A percentile compares a stretch with the other conserved stretches of the same genome.
Conservation (phyloP, 2,888 invertebrate genomes). For the Cantharis nigra region DNA sequence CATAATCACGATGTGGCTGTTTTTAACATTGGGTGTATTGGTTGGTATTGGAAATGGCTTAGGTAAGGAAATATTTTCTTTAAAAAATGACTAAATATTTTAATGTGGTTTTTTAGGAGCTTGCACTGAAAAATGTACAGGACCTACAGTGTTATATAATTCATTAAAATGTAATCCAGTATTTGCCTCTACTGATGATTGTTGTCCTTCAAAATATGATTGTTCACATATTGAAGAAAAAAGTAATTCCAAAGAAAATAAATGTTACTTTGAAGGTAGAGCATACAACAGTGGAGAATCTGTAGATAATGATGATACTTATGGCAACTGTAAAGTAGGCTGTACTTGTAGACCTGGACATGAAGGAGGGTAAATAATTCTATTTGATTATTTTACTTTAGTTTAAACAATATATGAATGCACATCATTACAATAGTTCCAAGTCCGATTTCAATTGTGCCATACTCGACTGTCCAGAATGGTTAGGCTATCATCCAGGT, state of each 20-base stretch:
- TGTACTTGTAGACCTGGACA: constrained; percentile 21
- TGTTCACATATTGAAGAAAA: constrained; percentile 9
- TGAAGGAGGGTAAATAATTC: background rate
- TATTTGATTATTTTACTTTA: background rate
- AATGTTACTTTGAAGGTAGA: constrained; percentile 31
- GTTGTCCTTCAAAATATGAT: constrained; percentile 31
- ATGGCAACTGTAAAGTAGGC: constrained; percentile 25
- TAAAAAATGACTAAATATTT: background rate
- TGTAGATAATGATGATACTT: constrained; percentile 18
- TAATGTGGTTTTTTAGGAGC: background rate
- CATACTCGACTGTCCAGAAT: constrained; percentile 35
- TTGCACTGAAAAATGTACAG: background rate
- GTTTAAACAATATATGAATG: background rate
- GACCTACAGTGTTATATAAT: background rate
- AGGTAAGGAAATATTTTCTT: background rate
- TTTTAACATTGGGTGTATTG: too few relatives aligned
- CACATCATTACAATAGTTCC: background rate
- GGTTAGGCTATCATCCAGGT: background rate
- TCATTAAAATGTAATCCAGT: constrained; percentile 26
- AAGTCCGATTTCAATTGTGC: constrained; percentile 33
- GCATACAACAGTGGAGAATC: constrained; percentile 16
- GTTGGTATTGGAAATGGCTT: too few relatives aligned
- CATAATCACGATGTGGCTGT: too few relatives aligned
- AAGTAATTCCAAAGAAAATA: background rate
- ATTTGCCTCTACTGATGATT: constrained; percentile 17